phyloP scores from a whole-genome alignment of 2,888 invertebrate genomes.

The Blastobasis adustella region DNA sequence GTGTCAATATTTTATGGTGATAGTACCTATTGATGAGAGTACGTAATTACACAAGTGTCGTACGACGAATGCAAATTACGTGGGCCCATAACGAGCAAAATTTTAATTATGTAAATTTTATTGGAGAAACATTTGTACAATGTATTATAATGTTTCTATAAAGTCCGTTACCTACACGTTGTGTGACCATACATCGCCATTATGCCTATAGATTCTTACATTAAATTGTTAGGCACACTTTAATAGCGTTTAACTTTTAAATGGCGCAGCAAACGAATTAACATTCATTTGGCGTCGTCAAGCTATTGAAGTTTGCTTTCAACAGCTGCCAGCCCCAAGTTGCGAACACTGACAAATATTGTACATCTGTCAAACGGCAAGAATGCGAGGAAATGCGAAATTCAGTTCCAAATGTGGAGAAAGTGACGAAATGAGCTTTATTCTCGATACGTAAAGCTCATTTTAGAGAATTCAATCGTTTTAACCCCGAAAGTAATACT shows the following conservation, averaged over 20 bases:
- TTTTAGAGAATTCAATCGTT: constrained; percentile 12
- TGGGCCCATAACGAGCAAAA: too few relatives aligned
- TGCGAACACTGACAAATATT: constrained; percentile 52
- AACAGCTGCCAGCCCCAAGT: constrained; percentile 30
- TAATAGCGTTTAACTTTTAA: background rate
- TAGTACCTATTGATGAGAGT: too few relatives aligned
- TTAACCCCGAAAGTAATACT: constrained; percentile 10
- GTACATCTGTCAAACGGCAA: constrained; percentile 51
- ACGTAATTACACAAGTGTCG: too few relatives aligned
- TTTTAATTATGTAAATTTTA: too few relatives aligned
- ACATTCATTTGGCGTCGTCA: constrained; percentile 43
- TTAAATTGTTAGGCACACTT: too few relatives aligned
- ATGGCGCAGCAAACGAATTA: constrained; percentile 31
- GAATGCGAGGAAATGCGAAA: constrained; percentile 22
- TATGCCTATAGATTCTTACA: too few relatives aligned
- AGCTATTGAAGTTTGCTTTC: constrained; percentile 49
- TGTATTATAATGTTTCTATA: background rate
- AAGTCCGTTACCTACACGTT: background rate
- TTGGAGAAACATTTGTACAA: too few relatives aligned
- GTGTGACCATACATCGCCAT: background rate
- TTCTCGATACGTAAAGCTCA: constrained; percentile 15
- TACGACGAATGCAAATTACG: too few relatives aligned
- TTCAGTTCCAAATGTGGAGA: constrained; percentile 3
- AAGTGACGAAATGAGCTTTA: constrained; percentile 4
- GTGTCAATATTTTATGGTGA: too few relatives aligned